These are phyloP conservation scores for Mesocentrotus franciscanus DNA, from an alignment of 53 echinoderm and acorn worm species.

Conservation along the genomic window DNA sequence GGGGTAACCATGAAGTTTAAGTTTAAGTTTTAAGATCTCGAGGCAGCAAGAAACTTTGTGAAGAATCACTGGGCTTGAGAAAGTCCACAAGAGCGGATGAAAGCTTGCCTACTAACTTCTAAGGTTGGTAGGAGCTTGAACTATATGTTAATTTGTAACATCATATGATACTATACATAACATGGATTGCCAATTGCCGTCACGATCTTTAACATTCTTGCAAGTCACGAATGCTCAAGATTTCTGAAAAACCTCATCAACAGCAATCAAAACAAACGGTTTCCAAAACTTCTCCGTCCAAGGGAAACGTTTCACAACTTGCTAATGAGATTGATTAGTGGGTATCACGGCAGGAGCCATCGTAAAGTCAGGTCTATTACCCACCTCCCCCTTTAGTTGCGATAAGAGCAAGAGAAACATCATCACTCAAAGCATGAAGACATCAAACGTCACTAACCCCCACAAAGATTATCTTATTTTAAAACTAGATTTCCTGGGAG, in stretches of 20 bases:
- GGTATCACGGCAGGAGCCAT: neutral
- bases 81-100: no score
- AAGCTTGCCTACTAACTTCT: no score
- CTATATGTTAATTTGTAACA: no score
- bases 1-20: no score
- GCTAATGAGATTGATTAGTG: neutral
- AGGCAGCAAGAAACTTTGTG: no score
- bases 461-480: neutral
- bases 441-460: neutral
- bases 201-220: neutral
- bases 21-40: no score
- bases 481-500: neutral
- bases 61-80: no score
- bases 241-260: neutral
- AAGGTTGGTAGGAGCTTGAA: no score
- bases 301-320: neutral
- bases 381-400: neutral
- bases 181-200: neutral
- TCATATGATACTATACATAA: no score
- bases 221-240: neutral
- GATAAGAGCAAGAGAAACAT: neutral
- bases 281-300: neutral
- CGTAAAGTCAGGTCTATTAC: neutral
- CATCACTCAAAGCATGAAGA: conserved; percentile 7
- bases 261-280: neutral